Conservation (phyloP, 2,113 vertebrate genomes). For the Pteropus alecto region DNA sequence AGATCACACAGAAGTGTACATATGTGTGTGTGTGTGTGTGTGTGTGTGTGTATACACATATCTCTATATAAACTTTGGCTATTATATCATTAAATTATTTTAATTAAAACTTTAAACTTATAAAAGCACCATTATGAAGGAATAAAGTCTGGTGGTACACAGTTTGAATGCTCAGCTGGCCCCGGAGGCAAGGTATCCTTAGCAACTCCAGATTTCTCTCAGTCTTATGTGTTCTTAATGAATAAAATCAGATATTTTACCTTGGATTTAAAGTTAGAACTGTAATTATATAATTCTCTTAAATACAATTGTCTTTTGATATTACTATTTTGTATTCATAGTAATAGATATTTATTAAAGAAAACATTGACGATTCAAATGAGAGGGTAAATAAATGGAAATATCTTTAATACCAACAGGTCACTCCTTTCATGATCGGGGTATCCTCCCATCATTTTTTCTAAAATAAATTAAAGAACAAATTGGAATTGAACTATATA, state of each 20-base stretch:
- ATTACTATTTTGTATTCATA: not conserved
- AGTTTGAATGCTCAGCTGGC: fast-evolving
- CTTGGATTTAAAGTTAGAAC: not conserved
- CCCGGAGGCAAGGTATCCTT: fast-evolving
- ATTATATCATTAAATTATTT: not conserved
- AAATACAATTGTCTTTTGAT: not conserved
- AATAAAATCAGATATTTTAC: not conserved
- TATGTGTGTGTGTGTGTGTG: fast-evolving
- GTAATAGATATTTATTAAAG: not conserved
- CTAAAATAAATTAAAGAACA: not conserved
- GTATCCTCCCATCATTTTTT: not conserved
- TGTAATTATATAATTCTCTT: not conserved
- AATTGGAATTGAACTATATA: too few species aligned
- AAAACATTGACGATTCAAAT: not conserved
- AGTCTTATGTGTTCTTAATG: too few species aligned
- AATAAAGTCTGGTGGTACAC: too few species aligned
- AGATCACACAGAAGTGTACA: not conserved
- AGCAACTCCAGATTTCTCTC: not conserved
- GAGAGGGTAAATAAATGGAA: not conserved
- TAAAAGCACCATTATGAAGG: not conserved
- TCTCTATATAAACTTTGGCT: not conserved
- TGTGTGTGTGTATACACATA: fast-evolving
- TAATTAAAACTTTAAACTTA: not conserved
- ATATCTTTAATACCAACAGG: not conserved
- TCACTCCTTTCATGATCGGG: not conserved